These are phyloP conservation scores for Drosophila bifasciata DNA, from an alignment of 1,140 invertebrate species.

Conservation along the genomic window DNA sequence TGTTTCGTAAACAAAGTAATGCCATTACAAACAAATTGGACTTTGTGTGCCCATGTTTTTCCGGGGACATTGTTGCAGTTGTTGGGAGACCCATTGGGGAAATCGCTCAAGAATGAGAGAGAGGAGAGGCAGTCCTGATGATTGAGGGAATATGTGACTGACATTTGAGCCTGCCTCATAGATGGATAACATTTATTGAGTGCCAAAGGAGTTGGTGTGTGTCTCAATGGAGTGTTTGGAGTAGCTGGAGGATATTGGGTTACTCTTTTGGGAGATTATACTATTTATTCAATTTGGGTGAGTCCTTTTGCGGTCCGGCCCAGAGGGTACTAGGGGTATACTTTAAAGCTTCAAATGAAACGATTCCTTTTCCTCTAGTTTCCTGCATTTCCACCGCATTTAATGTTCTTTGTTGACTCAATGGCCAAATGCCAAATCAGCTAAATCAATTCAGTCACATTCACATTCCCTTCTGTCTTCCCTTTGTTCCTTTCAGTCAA, in stretches of 20 bases:
- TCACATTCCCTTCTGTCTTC: background rate
- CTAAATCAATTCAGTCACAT: slow-evolving; percentile 30
- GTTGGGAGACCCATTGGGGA: slow-evolving; percentile 50
- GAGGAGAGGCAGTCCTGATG: slow-evolving; percentile 7
- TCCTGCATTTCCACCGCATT: slow-evolving; percentile 5
- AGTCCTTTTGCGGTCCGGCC: slow-evolving; percentile 17
- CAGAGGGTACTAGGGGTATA: too few species aligned
- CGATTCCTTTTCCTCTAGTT: background rate
- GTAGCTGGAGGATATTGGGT: slow-evolving; percentile 48
- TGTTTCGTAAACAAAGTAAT: slow-evolving; percentile 83
- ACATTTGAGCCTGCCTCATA: slow-evolving; percentile 62
- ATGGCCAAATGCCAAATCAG: slow-evolving; percentile 50
- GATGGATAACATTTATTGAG: slow-evolving; percentile 72
- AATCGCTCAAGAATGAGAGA: slow-evolving; percentile 44
- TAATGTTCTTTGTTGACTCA: slow-evolving; percentile 38
- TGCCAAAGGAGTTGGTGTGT: slow-evolving; percentile 58
- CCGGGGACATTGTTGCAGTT: slow-evolving; percentile 33
- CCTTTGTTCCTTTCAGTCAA: slow-evolving; percentile 29
- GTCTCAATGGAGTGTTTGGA: slow-evolving; percentile 7
- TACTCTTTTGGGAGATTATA: slow-evolving; percentile 42
- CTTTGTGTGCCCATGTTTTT: slow-evolving; percentile 76
- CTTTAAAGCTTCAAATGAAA: background rate
- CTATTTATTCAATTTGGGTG: slow-evolving; percentile 55
- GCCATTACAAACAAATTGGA: slow-evolving; percentile 82
- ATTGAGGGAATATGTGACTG: slow-evolving; percentile 63